These are phyloP conservation scores for Lepisosteus oculatus DNA, from an alignment of 2,113 vertebrate genomes.

Conservation along the genomic window DNA sequence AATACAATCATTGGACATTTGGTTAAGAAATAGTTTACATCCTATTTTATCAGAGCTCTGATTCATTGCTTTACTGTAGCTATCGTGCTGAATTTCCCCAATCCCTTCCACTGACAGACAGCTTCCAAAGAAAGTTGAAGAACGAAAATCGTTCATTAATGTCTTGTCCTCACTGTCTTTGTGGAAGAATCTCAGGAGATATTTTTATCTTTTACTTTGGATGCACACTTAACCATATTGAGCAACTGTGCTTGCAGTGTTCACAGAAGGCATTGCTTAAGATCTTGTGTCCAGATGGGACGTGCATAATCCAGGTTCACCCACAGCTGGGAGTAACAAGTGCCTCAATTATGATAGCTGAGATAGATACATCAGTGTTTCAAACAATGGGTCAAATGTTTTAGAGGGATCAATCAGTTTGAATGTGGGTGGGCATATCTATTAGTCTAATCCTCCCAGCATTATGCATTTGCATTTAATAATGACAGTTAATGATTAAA, in stretches of 20 bases:
- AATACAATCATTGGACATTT: no score
- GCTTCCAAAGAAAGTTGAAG: no score
- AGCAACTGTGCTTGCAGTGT: background rate
- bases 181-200: background rate
- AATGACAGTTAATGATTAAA: slow-evolving; percentile 1
- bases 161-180: background rate
- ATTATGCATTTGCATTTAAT: background rate
- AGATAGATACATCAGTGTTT: background rate
- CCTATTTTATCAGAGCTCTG: no score
- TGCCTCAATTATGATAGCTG: background rate
- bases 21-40: no score
- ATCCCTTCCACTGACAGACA: no score
- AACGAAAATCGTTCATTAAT: background rate
- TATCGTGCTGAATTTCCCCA: no score
- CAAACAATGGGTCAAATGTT: background rate
- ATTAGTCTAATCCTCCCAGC: background rate
- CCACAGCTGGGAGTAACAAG: background rate
- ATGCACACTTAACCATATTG: background rate
- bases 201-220: background rate
- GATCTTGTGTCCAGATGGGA: background rate
- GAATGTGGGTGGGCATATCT: no score
- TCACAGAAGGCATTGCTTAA: no score
- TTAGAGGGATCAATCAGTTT: background rate
- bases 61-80: no score
- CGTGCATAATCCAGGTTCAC: background rate